Conservation (phyloP, 1,140 invertebrate species). For the Cotesia vestalis region DNA sequence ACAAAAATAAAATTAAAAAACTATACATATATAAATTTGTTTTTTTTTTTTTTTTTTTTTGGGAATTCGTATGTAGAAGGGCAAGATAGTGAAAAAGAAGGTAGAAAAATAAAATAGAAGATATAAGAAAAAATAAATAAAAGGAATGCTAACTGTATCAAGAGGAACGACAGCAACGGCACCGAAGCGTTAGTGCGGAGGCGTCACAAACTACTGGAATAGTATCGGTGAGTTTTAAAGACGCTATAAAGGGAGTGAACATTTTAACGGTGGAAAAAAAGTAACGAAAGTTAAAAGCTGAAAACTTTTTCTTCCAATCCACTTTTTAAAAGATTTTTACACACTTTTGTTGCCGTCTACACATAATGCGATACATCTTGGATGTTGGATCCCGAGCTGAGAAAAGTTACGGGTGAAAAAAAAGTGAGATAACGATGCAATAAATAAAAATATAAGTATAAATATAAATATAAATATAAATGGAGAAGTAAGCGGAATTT, state of each 20-base stretch:
- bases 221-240: constrained; percentile 32
- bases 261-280: constrained; percentile 15
- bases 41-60: no score
- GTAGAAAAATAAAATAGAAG: background rate
- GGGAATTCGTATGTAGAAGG: background rate
- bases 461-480: no score
- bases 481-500: no score
- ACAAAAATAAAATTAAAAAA: constrained; percentile 20
- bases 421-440: no score
- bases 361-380: no score
- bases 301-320: constrained; percentile 27
- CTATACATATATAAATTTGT: no score
- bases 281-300: constrained; percentile 17
- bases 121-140: background rate
- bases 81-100: background rate
- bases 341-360: no score
- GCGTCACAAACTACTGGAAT: constrained; percentile 19
- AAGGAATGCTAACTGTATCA: background rate
- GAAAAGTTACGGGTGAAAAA: no score
- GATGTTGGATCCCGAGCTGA: no score
- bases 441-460: no score
- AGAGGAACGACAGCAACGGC: background rate
- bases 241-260: constrained; percentile 35
- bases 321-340: background rate
- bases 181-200: background rate